These are phyloP conservation scores for Ornithoptera alexandrae DNA, from an alignment of 2,888 invertebrate species.

Conservation along the genomic window DNA sequence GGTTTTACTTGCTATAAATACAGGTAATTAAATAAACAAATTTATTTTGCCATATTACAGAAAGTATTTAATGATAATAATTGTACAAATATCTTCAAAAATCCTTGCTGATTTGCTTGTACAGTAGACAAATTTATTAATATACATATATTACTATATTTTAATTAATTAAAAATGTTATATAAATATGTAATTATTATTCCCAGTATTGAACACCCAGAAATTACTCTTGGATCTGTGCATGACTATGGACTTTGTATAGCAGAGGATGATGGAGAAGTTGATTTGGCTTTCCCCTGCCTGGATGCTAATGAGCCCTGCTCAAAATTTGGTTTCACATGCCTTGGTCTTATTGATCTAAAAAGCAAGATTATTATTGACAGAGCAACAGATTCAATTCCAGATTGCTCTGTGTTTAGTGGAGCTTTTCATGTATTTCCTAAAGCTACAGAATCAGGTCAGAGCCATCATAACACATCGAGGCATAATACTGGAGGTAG, in stretches of 20 bases:
- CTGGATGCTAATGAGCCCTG: slow-evolving; percentile 93
- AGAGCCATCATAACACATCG: slow-evolving; percentile 60
- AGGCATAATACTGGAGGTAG: slow-evolving; percentile 70
- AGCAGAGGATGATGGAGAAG: slow-evolving; percentile 97
- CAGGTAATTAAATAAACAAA: slow-evolving; percentile 61
- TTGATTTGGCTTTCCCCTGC: slow-evolving; percentile 95
- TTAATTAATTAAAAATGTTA: background rate
- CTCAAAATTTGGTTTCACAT: slow-evolving; percentile 94
- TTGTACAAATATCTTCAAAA: background rate
- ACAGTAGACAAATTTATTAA: too few species aligned
- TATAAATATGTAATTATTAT: slow-evolving; percentile 22
- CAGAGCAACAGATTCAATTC: slow-evolving; percentile 57
- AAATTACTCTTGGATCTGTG: slow-evolving; percentile 81
- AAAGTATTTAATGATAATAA: background rate
- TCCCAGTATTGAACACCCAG: slow-evolving; percentile 82
- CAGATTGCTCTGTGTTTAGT: slow-evolving; percentile 60
- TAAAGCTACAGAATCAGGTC: slow-evolving; percentile 58
- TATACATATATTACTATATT: too few species aligned
- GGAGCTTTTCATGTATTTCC: slow-evolving; percentile 61
- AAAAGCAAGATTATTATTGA: slow-evolving; percentile 61
- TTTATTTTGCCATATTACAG: background rate
- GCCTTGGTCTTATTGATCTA: slow-evolving; percentile 92
- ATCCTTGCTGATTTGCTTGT: background rate
- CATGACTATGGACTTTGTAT: slow-evolving; percentile 92
- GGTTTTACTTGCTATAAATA: slow-evolving; percentile 95